Evolutionary conservation across 2,797 vertebrate species (phyloP).

Genomic region (Acanthopagrus latus): DNA sequence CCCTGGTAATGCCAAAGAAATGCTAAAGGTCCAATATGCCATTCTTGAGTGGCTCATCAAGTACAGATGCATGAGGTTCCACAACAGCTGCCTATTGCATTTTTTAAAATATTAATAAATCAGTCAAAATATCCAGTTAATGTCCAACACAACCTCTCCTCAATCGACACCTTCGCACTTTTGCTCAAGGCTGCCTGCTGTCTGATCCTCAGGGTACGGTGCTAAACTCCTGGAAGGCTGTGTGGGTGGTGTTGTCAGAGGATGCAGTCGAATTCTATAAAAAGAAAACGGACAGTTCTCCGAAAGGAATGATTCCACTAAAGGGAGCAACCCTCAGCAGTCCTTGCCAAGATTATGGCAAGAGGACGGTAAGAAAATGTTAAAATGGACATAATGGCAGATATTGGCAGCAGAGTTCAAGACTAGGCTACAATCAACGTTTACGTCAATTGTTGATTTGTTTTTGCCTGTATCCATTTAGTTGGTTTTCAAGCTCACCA

Average conservation of each 20-base stretch:
- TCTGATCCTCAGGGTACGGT: conserved; percentile 87
- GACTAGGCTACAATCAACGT: not conserved
- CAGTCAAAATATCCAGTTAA: not conserved
- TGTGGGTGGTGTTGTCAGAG: conserved; percentile 95
- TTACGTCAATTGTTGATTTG: not conserved
- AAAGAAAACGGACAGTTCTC: conserved; percentile 92
- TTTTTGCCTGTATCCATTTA: conserved; percentile 55
- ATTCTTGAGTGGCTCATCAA: too few species aligned
- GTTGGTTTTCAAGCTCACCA: conserved; percentile 95
- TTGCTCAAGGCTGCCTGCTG: conserved; percentile 15
- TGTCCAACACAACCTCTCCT: not conserved
- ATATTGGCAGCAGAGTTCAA: not conserved
- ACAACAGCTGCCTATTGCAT: too few species aligned
- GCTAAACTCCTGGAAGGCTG: conserved; percentile 94
- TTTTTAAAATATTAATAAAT: not conserved
- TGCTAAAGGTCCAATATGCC: not conserved
- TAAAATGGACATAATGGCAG: not conserved
- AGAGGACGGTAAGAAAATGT: conserved; percentile 88
- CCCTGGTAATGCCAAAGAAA: not conserved
- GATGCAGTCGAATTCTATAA: conserved; percentile 96
- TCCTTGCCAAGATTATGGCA: conserved; percentile 94
- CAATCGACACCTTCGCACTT: not conserved
- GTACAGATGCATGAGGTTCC: too few species aligned
- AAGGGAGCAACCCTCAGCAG: conserved; percentile 89
- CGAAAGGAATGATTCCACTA: conserved; percentile 97